Evolutionary conservation across 2,888 invertebrate species (phyloP), one percentile per base, ranked within the genome.

Genomic region (Cerceris rybyensis): DNA sequence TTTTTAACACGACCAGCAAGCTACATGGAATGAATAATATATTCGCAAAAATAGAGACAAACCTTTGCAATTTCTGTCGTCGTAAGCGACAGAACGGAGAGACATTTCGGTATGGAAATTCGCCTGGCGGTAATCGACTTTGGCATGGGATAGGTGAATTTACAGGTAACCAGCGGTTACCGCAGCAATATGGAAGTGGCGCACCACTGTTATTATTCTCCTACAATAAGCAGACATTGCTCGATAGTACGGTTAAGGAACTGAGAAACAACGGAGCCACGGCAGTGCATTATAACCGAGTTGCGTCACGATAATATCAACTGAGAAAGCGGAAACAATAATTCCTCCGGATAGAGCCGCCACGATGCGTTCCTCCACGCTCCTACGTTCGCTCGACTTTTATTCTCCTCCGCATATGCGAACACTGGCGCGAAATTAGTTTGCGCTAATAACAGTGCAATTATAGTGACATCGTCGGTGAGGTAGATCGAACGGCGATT

Each of bases 251-350:
- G 78, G 58, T 73, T 73, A 70, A 61, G 64, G 68, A 63, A 74
- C 66, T 65, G 61, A 70, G 66, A 67, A 74, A 79, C 74, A 75
- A 67, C 70, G 80, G 76, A 73, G 70, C 73, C 61, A 69, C 54
- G 70, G 74, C 69, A 4, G 28, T 60, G 78, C 67, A 46, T 82
- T 84, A 79, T 84, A 83, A 74, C 70, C 78, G 74, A 60, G 83
- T 83, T 85, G 81, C 81, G 81, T 86, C 84, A 72, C 75, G 83
- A 85, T 85, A 86, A 86, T 79, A 83, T 83, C 83, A 75, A 86
- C 75, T 43, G 79, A 78, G 86, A 74, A 74, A 81, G 70, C 84
- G 86, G 84, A 85, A 85, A 85, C 78, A 69, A 83, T 85, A 85
- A 85, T 81, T 85, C 74, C 73, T 74, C 77, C 64, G 81, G 84